A percentile compares a stretch with the other conserved stretches of the same genome.
These are phyloP conservation scores for Apamea anceps DNA, from an alignment of 2,888 invertebrate genomes.

Conservation along the genomic window DNA sequence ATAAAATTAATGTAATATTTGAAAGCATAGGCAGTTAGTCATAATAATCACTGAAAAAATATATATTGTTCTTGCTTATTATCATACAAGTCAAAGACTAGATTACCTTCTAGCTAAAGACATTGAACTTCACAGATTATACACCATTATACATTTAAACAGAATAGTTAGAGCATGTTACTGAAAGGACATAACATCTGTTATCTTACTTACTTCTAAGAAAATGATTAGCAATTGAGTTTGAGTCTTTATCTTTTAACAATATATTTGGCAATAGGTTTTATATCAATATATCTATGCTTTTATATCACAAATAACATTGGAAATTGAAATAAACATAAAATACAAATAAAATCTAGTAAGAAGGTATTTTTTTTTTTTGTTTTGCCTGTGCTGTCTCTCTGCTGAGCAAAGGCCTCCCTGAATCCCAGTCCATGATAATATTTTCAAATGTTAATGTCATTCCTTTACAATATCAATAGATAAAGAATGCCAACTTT, in stretches of 20 bases:
- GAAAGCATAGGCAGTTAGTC: slow-evolving; percentile 30
- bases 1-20: neutral
- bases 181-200: neutral
- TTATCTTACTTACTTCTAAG: neutral
- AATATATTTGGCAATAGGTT: neutral
- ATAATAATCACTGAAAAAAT: slow-evolving; percentile 42
- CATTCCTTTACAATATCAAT: neutral
- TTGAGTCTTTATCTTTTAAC: neutral
- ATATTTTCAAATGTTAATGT: neutral
- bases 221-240: neutral
- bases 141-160: neutral
- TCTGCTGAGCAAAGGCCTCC: neutral
- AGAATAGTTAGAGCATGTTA: neutral
- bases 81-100: slow-evolving; percentile 56
- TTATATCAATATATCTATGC: neutral
- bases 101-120: slow-evolving; percentile 38
- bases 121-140: slow-evolving; percentile 52
- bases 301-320: neutral
- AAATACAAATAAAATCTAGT: neutral
- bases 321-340: neutral
- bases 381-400: neutral
- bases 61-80: slow-evolving; percentile 42
- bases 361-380: neutral
- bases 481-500: neutral
- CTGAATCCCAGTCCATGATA: neutral